Evolutionary conservation across 2,797 vertebrate genomes (phyloP).

Genomic region (Chloroceryle amazona): DNA sequence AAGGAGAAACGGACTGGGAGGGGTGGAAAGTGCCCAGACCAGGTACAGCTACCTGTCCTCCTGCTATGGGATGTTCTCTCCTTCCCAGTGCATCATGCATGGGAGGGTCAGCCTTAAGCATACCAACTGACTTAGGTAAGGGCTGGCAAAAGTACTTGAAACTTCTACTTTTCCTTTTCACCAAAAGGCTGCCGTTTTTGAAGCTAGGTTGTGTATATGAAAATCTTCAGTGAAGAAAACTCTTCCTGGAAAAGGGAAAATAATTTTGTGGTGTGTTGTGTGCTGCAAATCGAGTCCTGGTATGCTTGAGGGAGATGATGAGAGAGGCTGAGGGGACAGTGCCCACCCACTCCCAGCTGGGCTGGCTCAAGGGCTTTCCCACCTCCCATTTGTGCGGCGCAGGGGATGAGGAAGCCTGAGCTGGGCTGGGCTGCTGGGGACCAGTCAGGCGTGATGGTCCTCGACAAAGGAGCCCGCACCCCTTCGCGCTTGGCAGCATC

Average conservation of each 20-base stretch:
- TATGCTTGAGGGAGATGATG: not conserved
- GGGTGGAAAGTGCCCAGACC: not conserved
- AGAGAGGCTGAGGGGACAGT: not conserved
- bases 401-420: not conserved
- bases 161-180: not conserved
- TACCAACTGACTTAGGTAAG: not conserved
- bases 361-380: not conserved
- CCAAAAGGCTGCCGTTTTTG: not conserved
- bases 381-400: not conserved
- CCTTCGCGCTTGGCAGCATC: not conserved
- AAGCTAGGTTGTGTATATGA: fast-evolving
- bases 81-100: fast-evolving
- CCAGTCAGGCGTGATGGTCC: fast-evolving
- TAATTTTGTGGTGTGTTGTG: fast-evolving
- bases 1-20: not conserved
- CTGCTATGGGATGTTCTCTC: not conserved
- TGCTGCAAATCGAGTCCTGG: not conserved
- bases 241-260: not conserved
- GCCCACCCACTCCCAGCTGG: fast-evolving
- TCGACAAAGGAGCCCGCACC: fast-evolving
- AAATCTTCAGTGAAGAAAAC: not conserved
- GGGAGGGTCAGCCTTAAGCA: not conserved
- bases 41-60: no score
- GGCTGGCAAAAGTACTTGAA: fast-evolving
- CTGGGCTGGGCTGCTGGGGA: not conserved